Evolutionary conservation across 2,797 vertebrate species (phyloP).

Genomic region (Mormyrus proboscirostris): DNA sequence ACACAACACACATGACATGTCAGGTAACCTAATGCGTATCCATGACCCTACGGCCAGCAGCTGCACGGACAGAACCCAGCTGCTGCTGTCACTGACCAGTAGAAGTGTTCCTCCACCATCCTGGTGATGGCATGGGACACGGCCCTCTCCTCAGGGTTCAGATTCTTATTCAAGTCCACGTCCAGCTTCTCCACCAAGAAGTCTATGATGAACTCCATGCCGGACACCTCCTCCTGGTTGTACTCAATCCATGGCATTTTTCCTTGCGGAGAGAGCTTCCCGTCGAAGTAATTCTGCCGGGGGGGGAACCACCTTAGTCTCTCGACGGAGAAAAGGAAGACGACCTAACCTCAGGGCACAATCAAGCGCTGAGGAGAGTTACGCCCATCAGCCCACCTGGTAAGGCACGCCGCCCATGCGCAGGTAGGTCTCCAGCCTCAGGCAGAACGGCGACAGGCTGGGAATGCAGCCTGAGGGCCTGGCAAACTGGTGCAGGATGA

Average conservation of each 20-base stretch:
- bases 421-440: constrained; percentile 95
- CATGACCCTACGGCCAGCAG: not conserved
- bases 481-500: constrained; percentile 97
- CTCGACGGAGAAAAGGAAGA: not conserved
- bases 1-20: constrained; percentile 25
- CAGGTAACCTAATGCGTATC: not conserved
- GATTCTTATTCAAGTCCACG: constrained; percentile 82
- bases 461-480: constrained; percentile 86
- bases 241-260: constrained; percentile 99
- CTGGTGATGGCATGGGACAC: constrained; percentile 85
- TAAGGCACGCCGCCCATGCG: constrained; percentile 96
- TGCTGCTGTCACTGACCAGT: constrained; percentile 74
- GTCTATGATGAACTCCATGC: constrained; percentile 94
- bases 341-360: not conserved
- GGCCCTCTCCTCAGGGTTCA: constrained; percentile 82
- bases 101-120: constrained; percentile 98
- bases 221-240: constrained; percentile 85
- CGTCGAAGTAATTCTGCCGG: constrained; percentile 91
- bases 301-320: not conserved
- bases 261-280: constrained; percentile 93
- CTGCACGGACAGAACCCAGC: not conserved
- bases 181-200: constrained; percentile 93
- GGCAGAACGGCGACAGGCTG: constrained; percentile 92
- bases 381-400: constrained; percentile 65
- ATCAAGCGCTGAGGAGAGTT: not conserved